These are phyloP conservation scores for Polydrusus cervinus DNA, from an alignment of 2,888 invertebrate species.

Conservation along the genomic window DNA sequence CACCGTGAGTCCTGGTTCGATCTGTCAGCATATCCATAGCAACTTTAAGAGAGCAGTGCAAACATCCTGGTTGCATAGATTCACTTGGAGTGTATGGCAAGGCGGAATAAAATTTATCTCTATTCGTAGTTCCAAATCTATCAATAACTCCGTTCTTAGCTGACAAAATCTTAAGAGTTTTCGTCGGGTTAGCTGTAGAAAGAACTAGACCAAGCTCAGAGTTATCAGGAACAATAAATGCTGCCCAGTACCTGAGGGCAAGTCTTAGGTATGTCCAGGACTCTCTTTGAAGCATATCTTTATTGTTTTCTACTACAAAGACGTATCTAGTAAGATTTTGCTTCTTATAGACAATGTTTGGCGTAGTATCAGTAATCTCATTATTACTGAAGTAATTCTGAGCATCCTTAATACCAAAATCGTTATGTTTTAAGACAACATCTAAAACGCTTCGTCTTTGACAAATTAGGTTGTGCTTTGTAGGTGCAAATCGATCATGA, in stretches of 20 bases:
- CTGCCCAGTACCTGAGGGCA: slow-evolving; percentile 76
- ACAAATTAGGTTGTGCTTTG: slow-evolving; percentile 79
- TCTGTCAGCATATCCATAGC: slow-evolving; percentile 72
- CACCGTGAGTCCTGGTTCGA: slow-evolving; percentile 68
- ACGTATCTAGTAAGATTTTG: slow-evolving; percentile 74
- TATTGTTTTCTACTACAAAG: slow-evolving; percentile 75
- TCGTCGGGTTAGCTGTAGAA: slow-evolving; percentile 66
- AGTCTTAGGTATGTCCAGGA: slow-evolving; percentile 76
- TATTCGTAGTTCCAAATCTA: slow-evolving; percentile 58
- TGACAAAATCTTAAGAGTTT: slow-evolving; percentile 65
- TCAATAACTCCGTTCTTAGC: slow-evolving; percentile 62
- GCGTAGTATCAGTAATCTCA: slow-evolving; percentile 71
- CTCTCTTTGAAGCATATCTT: slow-evolving; percentile 75
- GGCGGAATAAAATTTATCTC: slow-evolving; percentile 64
- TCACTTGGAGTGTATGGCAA: slow-evolving; percentile 74
- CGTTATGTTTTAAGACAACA: slow-evolving; percentile 74
- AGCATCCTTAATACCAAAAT: slow-evolving; percentile 69
- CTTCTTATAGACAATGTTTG: slow-evolving; percentile 73
- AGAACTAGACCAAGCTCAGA: slow-evolving; percentile 74
- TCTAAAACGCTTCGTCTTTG: slow-evolving; percentile 76
- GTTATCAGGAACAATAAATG: slow-evolving; percentile 73
- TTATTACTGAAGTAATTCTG: slow-evolving; percentile 61
- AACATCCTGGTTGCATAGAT: slow-evolving; percentile 71
- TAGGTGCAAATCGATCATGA: slow-evolving; percentile 78
- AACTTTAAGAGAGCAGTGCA: slow-evolving; percentile 71